Evolutionary conservation across 2,113 vertebrate species (phyloP), one percentile per base, ranked within the genome.

Genomic region (Regulus satrapa): DNA sequence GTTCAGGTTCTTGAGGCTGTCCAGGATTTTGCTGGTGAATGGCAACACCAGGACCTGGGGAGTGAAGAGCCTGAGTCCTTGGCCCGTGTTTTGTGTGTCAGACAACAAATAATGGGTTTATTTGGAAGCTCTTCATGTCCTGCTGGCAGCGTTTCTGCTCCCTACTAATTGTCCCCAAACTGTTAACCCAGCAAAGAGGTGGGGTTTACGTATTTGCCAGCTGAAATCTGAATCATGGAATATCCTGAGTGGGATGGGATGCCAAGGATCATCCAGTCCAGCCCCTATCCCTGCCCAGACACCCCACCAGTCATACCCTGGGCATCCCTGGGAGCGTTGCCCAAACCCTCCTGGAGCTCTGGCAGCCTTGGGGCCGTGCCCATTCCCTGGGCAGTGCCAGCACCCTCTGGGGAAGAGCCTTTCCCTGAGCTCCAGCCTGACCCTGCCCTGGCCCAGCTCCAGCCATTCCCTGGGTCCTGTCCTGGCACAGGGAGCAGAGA

Each of bases 401-500:
- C 85, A 56, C 21, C 41, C 51, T 64, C 58, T 56, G 58, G 67
- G 75, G 67, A 10, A 64, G 51, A 49, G 0, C 51, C 26, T 28
- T 56, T 31, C 14, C 41, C 36, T 72, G 36, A 36, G 0, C 0
- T 51, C 56, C 67, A 48, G 3, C 6, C 36, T 77, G 2, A 29
- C 1, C 55, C 45, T 45, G 1, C 49, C 25, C 49, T 34, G 31
- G 2, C 5, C 0, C 43, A 72, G 49, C 41, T 18, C 3, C 58
- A 38, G 26, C 8, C 5, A 0, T 45, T 28, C 51, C 36, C 41
- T 64, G 40, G 14, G 5, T 17, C 0, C 38, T 51, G 32, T 7
- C 23, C 23, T 28, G 28, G 2, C 9, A 0, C 28, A 58, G 29
- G 5, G 21, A 48, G 14, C 0, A 58, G 26, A 77, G 10, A 0